These are phyloP conservation scores for Lamprologus sp. DNA, from an alignment of 2,113 vertebrate species.

Conservation along the genomic window DNA sequence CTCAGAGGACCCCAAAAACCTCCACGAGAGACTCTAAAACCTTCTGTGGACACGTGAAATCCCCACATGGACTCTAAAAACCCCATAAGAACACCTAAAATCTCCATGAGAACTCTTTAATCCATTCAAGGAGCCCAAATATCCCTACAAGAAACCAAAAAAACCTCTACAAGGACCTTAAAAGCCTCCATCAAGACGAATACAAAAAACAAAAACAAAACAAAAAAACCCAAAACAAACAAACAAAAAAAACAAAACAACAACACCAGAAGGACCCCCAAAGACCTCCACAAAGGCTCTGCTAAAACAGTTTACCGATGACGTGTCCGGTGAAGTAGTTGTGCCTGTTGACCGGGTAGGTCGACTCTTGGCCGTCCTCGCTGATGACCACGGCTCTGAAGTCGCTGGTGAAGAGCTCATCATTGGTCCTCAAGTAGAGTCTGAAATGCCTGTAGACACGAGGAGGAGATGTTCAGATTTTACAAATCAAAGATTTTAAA, in stretches of 20 bases:
- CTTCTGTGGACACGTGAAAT: neutral
- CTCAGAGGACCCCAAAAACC: neutral
- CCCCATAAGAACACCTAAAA: neutral
- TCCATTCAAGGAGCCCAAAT: neutral
- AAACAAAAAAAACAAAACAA: neutral
- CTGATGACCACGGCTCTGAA: conserved; percentile 81
- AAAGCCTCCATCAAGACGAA: neutral
- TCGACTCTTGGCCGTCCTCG: conserved; percentile 70
- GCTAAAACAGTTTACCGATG: conserved; percentile 69
- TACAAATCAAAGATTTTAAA: neutral
- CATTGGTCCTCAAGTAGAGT: conserved; percentile 86
- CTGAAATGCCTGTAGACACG: conserved; percentile 78
- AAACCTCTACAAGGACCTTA: neutral
- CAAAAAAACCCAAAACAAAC: neutral
- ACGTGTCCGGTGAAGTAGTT: conserved; percentile 92
- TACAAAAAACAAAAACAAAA: neutral
- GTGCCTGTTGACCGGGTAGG: conserved; percentile 75
- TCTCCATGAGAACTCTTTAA: neutral
- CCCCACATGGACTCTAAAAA: neutral
- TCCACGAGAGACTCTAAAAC: neutral
- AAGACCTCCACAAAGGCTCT: neutral
- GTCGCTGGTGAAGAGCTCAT: conserved; percentile 84
- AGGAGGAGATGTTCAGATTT: neutral
- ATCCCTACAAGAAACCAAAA: neutral
- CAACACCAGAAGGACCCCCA: neutral